Evolutionary conservation across 2,888 invertebrate genomes (phyloP), one percentile per base, ranked within the genome.

Genomic region (Phortica okadai): DNA sequence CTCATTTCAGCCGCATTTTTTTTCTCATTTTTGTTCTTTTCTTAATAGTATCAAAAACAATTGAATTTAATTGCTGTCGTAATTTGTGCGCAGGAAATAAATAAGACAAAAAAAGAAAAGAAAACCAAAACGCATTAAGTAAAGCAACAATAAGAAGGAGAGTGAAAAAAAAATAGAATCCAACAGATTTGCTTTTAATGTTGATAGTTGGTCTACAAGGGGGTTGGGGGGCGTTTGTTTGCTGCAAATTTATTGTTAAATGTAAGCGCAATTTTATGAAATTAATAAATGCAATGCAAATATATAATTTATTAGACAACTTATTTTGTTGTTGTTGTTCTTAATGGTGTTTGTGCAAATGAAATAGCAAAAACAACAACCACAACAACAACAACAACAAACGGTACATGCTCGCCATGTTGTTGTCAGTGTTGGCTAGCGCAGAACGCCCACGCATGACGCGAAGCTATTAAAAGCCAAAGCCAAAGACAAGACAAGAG

Each of bases 61-160:
- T 89, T 87, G 88, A 83, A 79, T 88, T 87, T 87, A 87, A 87
- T 87, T 87, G 89, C 84, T 87, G 81, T 78, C 80, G 79, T 84
- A 82, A 85, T 81, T 82, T 81, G 75, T 62, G 54, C 44, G 72
- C 74, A 59, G 69, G 74, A 70, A 75, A 69, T 56, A 72, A 72
- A 70, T 50, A 70, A 54, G 16, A 73, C 59, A 73, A 58, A 59
- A 8, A 59, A 16, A 21, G 4, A 16, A 16, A 45, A 45, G 21
- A 21, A 50, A 69, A 21, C 11, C 56, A 56, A 56, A 73, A 58
- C 45, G 45, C n/a, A 41, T 56, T 58, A 73, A 58, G 16, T 14
- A 56, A 56, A n/a, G n/a, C 16, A 56, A 56, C 6, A 21, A 21
- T 21, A 21, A 21, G 86, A 84, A 86, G 87, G 87, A 78, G 83